Conservation (phyloP, 2,888 invertebrate species). For the Automeris io region DNA sequence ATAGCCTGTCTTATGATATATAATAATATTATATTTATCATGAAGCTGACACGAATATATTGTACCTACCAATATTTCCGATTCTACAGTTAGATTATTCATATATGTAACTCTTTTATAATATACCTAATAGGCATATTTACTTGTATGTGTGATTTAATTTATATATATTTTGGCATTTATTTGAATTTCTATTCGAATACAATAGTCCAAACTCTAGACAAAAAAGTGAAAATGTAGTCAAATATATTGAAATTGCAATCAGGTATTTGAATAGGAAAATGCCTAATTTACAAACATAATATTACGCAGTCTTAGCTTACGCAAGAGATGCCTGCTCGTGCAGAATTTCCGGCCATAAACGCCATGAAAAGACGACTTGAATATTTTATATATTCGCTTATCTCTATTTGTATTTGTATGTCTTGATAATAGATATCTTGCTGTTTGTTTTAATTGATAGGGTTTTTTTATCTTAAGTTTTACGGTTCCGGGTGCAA, state of each 20-base stretch:
- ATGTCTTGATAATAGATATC: neutral
- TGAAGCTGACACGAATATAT: too few relatives aligned
- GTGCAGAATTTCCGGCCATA: neutral
- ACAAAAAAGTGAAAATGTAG: constrained; percentile 1
- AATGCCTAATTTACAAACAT: constrained; percentile 3
- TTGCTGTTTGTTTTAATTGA: neutral
- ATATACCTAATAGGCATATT: too few relatives aligned
- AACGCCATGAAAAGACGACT: neutral
- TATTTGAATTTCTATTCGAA: neutral
- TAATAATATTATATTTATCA: too few relatives aligned
- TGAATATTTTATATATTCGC: neutral
- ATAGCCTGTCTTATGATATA: too few relatives aligned
- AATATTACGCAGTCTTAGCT: neutral
- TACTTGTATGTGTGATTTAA: neutral
- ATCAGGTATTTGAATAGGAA: neutral
- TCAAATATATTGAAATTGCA: neutral
- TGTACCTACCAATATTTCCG: too few relatives aligned
- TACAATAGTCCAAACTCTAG: neutral
- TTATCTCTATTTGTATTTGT: neutral
- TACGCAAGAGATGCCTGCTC: constrained; percentile 2
- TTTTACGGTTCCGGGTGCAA: too few relatives aligned
- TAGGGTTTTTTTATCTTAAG: too few relatives aligned
- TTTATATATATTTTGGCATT: neutral
- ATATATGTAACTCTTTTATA: too few relatives aligned
- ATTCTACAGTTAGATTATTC: too few relatives aligned